Conservation (phyloP, 92 coral and sea anemone species). For the Epizoanthus illoricatus region DNA sequence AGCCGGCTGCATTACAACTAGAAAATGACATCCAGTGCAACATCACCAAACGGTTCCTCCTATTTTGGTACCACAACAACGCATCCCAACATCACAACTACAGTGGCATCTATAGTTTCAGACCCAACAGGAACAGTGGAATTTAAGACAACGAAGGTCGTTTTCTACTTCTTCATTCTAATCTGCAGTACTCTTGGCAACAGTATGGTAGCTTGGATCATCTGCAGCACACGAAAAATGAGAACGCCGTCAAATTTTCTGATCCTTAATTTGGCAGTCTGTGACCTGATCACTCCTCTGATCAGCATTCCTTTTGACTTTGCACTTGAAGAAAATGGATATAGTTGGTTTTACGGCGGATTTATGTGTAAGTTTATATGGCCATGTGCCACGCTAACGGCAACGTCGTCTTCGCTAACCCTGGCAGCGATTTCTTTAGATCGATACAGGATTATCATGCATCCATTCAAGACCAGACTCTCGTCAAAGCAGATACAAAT, state of each 20-base stretch:
- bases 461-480: slow-evolving; percentile 81
- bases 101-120: not conserved
- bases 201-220: slow-evolving; percentile 72
- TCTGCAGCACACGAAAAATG: slow-evolving; percentile 68
- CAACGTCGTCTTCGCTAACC: slow-evolving; percentile 82
- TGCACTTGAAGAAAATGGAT: slow-evolving; percentile 70
- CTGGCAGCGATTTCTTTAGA: slow-evolving; percentile 88
- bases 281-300: slow-evolving; percentile 87
- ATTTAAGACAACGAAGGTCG: slow-evolving; percentile 60
- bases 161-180: slow-evolving; percentile 68
- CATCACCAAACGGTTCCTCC: too few relatives aligned
- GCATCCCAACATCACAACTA: too few relatives aligned
- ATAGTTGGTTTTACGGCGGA: slow-evolving; percentile 79
- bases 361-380: slow-evolving; percentile 75
- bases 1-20: too few relatives aligned
- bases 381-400: slow-evolving; percentile 80
- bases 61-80: too few relatives aligned
- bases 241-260: slow-evolving; percentile 77
- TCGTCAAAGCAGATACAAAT: slow-evolving; percentile 62
- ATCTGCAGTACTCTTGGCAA: slow-evolving; percentile 74
- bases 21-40: too few relatives aligned
- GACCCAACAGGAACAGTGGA: slow-evolving; percentile 25
- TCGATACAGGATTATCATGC: slow-evolving; percentile 86
- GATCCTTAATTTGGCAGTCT: slow-evolving; percentile 83
- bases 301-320: slow-evolving; percentile 91